Base-by-base conservation (phyloP, 2,888 invertebrate genomes). In the Athetis lepigone region DNA sequence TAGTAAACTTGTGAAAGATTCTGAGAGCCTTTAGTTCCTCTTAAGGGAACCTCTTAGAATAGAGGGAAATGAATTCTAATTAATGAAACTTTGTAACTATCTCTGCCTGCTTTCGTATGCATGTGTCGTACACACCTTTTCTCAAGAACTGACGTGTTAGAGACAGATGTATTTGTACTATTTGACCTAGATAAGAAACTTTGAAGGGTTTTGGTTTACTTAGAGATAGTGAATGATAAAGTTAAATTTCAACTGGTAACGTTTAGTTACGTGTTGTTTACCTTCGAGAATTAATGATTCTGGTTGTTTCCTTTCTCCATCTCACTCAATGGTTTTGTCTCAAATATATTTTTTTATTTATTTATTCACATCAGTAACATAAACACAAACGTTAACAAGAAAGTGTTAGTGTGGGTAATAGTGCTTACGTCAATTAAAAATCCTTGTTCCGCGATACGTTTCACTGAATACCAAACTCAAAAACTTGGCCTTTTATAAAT, bases 61-160 rank as follows among this genome's bases (percentile, higher is more conserved):
- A 43, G 21, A n/a, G 42, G 65, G 45, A 76, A 72, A 72, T 64
- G 37, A 57, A 65, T 49, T 40, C 45, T 64, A 71, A 76, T 72
- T 64, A 64, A 71, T 72, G 46, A 56, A 72, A 71, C 40, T 76
- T 75, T 45, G 47, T 36, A 56, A 52, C n/a, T 56, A 56, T 61
- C 40, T 42, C 39, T 9, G 16, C 4, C 64, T 43, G 13, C 11
- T 76, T 55, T 45, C 7, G 71, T 71, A 76, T 63, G 54, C 64
- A 43, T 13, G 36, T 51, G 25, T 27, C 57, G 77, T 71, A 16
- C 64, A 8, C 36, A 51, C 63, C 71, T 71, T 45, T 13, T 21
- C 19, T 45, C 45, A n/a, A 45, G 47, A 59, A 18, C 29, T 45
- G 36, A 19, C 37, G 16, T 21, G 49, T 13, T 37, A 42, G 19